Conservation (phyloP, 2,888 invertebrate genomes). For the Heliconius hortense region DNA sequence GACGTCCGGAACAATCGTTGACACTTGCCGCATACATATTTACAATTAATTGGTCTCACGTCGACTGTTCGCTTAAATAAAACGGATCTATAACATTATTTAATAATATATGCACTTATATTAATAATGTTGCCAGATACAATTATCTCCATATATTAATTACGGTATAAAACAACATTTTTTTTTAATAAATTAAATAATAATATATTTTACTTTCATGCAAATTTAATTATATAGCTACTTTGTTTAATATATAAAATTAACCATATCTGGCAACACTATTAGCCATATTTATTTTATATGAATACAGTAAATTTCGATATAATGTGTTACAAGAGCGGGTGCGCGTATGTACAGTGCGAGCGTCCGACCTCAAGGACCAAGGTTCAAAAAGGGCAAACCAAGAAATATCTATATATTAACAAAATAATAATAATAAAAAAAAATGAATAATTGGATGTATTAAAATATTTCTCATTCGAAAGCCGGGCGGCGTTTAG, state of each 20-base stretch:
- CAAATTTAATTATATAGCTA: constrained; percentile 18
- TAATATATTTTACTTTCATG: constrained; percentile 1
- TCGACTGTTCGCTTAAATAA: constrained; percentile 31
- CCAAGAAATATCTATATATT: constrained; percentile 40
- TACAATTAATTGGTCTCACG: constrained; percentile 50
- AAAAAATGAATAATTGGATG: constrained; percentile 60
- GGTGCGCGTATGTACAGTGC: constrained; percentile 19
- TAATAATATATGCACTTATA: constrained; percentile 8
- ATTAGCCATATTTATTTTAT: not conserved
- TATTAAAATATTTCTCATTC: constrained; percentile 78
- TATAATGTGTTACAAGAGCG: constrained; percentile 5
- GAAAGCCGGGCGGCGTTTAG: constrained; percentile 54
- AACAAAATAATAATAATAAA: constrained; percentile 52
- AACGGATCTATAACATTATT: constrained; percentile 26
- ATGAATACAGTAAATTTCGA: constrained; percentile 16
- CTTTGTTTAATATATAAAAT: not conserved
- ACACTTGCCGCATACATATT: constrained; percentile 61
- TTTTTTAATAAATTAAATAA: constrained; percentile 16
- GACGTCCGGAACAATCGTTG: constrained; percentile 36
- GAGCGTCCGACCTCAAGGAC: constrained; percentile 11
- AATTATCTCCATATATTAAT: not conserved
- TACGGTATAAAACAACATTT: constrained; percentile 4
- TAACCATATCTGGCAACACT: constrained; percentile 6
- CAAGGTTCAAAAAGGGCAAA: constrained; percentile 11
- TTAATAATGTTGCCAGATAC: constrained; percentile 9